Evolutionary conservation across 92 coral and sea anemone species (phyloP), one percentile per base, ranked within the genome.

Genomic region (Heliopora coerulea): DNA sequence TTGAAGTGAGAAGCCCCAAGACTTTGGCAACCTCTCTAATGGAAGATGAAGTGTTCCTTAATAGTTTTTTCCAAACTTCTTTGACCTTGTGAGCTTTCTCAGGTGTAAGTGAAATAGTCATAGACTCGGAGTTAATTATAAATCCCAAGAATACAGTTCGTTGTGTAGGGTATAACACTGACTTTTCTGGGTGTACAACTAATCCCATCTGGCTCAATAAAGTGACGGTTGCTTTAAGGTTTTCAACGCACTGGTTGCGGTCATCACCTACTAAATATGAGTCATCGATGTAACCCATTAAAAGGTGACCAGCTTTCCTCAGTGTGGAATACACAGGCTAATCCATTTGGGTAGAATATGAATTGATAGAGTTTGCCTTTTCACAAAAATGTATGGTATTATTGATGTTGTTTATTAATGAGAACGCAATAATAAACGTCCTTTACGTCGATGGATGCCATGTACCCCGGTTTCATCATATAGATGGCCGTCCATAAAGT

Each of bases 271-370:
- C 62, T 29, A 69, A 40, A 40, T 69, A 69, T 15, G 76, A 69
- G 41, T 69, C 76, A 52, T 69, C 76, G 30, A 69, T 69, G 32
- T 34, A 52, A 18, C 62, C 29, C 1, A n/a, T n/a, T n/a, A n/a
- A 56, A n/a, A n/a, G 76, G 52, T 0, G 27, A 15, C 49, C 52
- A 28, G n/a, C 76, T 62, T 29, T 25, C 13, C 76, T 18, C 25
- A 49, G 52, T 0, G 34, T 28, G 12, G 76, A 52, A 42, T 42
- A 42, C n/a, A 68, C 59, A 25, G 74, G 74, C 40, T 52, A 68
- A 54, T 14, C 74, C 74, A 68, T 68, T 68, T 25, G 74, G 74
- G 40, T 42, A 68, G 35, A 58, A 68, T 44, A 28, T 28, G 46
- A 24, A 68, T 28, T 68, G 30, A 54, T 68, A 68, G 8, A 68